Conservation (phyloP, 2,888 invertebrate genomes). For the Hypomecis punctinalis region DNA sequence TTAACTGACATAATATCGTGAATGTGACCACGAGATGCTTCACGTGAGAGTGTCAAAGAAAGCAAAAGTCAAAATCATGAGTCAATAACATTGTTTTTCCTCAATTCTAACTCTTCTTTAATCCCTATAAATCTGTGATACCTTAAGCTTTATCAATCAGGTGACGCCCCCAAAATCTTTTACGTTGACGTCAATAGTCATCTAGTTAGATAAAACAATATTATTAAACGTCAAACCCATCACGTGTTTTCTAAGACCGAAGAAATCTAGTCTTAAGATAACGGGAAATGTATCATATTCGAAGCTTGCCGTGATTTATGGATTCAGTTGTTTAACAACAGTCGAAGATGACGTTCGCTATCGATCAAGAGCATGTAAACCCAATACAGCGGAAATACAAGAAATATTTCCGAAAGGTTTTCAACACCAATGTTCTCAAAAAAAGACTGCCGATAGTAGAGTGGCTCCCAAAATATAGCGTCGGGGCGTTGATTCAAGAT, state of each 20-base stretch:
- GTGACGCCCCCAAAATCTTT: background rate
- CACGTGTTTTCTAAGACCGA: slow-evolving; percentile 12
- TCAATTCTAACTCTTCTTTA: background rate
- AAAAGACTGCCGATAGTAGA: slow-evolving; percentile 87
- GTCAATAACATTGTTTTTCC: background rate
- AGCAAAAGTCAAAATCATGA: no score
- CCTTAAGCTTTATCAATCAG: background rate
- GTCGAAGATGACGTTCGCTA: slow-evolving; percentile 21
- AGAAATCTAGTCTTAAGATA: slow-evolving; percentile 1
- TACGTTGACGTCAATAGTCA: slow-evolving; percentile 5
- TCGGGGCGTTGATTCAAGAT: slow-evolving; percentile 89
- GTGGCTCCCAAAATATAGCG: slow-evolving; percentile 91
- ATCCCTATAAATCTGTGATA: background rate
- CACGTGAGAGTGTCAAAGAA: no score
- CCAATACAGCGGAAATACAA: slow-evolving; percentile 49
- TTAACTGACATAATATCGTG: no score
- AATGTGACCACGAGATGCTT: no score
- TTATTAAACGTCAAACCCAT: slow-evolving; percentile 2
- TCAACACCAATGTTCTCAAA: slow-evolving; percentile 70
- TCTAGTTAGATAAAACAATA: background rate
- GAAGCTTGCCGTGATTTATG: background rate
- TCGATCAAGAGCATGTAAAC: background rate
- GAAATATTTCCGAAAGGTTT: slow-evolving; percentile 61
- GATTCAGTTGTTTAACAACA: slow-evolving; percentile 18
- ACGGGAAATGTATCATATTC: background rate